Evolutionary conservation across 2,888 invertebrate genomes (phyloP).

Genomic region (Pachymerium ferrugineum): DNA sequence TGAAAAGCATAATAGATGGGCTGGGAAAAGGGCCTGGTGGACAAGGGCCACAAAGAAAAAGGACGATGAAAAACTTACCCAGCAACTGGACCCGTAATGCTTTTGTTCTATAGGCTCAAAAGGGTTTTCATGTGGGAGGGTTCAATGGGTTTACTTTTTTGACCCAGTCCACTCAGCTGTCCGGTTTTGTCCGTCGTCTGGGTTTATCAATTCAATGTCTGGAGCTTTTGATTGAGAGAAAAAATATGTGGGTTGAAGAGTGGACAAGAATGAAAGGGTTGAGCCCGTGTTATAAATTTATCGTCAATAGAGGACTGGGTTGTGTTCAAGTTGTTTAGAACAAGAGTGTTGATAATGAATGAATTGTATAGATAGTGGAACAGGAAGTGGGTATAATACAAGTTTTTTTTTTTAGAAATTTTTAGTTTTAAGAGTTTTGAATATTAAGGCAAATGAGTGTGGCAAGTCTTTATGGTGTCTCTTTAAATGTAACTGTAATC

Average conservation of each 20-base stretch:
- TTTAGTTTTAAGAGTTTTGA: too few species aligned
- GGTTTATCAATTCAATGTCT: background rate
- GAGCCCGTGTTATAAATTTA: too few species aligned
- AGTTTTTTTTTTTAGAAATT: too few species aligned
- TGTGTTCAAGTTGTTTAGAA: too few species aligned
- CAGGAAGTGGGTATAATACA: too few species aligned
- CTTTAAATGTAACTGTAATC: too few species aligned
- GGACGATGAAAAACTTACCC: background rate
- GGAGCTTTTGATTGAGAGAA: background rate
- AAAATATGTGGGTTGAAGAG: background rate
- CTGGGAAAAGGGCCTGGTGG: conserved; percentile 14
- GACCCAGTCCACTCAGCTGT: conserved; percentile 2
- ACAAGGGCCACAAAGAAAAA: conserved; percentile 9
- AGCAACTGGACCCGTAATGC: background rate
- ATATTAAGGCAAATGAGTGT: too few species aligned
- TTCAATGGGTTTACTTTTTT: background rate
- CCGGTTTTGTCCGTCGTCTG: conserved; percentile 15
- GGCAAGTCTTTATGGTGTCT: too few species aligned
- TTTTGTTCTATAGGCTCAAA: background rate
- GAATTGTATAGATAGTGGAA: too few species aligned
- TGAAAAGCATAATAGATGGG: background rate
- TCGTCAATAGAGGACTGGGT: too few species aligned
- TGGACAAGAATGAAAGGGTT: background rate
- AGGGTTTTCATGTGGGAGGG: too few species aligned
- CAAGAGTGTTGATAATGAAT: too few species aligned